phyloP scores from a whole-genome alignment of 2,113 vertebrate genomes.

The Hydrolagus affinis region DNA sequence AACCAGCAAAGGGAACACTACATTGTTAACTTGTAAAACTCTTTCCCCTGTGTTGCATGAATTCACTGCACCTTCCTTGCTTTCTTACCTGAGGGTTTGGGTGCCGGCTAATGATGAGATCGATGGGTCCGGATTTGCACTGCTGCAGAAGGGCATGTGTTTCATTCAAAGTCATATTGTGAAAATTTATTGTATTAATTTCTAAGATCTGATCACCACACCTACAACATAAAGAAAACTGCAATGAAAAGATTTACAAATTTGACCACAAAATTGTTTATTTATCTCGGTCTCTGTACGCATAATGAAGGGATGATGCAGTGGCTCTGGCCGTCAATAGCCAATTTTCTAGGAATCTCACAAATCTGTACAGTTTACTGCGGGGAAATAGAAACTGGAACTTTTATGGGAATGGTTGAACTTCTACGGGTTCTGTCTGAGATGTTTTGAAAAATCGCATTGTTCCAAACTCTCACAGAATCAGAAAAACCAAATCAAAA shows the following conservation, averaged over 20 bases:
- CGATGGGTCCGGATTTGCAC: slow-evolving; percentile 69
- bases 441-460: no score
- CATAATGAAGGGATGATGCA: not conserved
- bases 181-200: slow-evolving; percentile 70
- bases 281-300: not conserved
- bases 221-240: slow-evolving; percentile 45
- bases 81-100: slow-evolving; percentile 75
- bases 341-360: no score
- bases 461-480: no score
- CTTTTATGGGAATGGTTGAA: no score
- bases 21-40: no score
- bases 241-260: not conserved
- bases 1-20: no score
- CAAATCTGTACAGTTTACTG: no score
- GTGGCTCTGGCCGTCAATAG: not conserved
- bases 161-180: slow-evolving; percentile 76
- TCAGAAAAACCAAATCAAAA: no score
- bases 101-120: slow-evolving; percentile 80
- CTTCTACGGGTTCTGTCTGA: no score
- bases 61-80: not conserved
- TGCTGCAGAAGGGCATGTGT: slow-evolving; percentile 76
- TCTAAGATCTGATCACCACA: slow-evolving; percentile 88
- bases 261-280: not conserved
- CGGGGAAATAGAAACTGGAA: no score
- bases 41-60: no score